phyloP scores from a whole-genome alignment of 2,113 vertebrate species.

The Xenus cinereus region DNA sequence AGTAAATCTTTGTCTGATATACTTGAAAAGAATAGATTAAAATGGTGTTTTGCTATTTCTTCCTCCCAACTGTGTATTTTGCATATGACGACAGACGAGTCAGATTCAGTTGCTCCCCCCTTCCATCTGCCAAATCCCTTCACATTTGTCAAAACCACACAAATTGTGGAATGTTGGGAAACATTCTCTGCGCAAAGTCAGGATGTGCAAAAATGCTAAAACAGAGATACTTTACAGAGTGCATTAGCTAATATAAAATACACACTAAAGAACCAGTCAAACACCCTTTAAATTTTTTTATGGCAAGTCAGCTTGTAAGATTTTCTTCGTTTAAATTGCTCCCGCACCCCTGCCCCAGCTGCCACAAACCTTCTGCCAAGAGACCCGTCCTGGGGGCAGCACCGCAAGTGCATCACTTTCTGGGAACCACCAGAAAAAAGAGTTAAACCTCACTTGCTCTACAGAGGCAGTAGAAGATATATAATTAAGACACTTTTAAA shows the following conservation, averaged over 20 bases:
- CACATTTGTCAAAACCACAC: background rate
- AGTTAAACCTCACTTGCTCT: background rate
- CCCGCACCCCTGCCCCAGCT: fast-evolving
- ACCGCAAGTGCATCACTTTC: fast-evolving
- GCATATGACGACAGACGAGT: fast-evolving
- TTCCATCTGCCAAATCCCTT: background rate
- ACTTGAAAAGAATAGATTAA: background rate
- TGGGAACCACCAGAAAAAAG: background rate
- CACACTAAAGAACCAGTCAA: background rate
- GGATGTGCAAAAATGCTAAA: background rate
- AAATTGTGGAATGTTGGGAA: background rate
- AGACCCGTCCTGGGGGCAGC: background rate
- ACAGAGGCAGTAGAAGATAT: background rate
- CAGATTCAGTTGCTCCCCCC: background rate
- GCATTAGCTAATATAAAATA: background rate
- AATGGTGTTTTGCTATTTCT: background rate
- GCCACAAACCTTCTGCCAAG: background rate
- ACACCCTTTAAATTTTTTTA: background rate
- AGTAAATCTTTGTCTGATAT: background rate
- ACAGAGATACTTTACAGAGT: background rate
- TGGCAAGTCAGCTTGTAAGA: background rate
- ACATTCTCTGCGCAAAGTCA: background rate
- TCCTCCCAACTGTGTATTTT: background rate
- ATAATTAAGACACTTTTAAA: background rate
- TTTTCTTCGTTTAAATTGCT: background rate